Base-by-base conservation (phyloP, 2,113 vertebrate species). In the Eulemur macaco region DNA sequence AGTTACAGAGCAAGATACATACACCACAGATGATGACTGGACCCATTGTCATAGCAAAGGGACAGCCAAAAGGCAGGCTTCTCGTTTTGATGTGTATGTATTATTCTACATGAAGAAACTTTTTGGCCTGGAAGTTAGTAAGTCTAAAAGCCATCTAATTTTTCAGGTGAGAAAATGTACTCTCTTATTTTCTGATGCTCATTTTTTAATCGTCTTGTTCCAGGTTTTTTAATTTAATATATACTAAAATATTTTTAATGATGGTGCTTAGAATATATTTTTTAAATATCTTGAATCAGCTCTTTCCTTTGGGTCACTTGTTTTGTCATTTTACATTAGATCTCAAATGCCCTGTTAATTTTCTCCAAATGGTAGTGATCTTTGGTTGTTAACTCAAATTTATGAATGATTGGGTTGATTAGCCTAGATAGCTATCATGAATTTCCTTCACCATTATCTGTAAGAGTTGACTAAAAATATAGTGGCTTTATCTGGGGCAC, bases 121-220 rank as follows among this genome's bases (percentile, higher is more conserved):
- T 50, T 84, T 97, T 95, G 90, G 42, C 82, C 85, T 42, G 25
- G 83, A 94, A 96, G 95, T 86, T 27, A 27, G 6, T 66, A 25
- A 71, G 2, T 81, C 81, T 45, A 90, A 92, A 86, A 60, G 50
- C 58, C 87, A 47, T 97, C 90, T 34, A 94, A 73, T 89, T 89
- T 95, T 42, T 97, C 37, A 87, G 54, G 69, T 56, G 15, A 97
- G 27, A 97, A 90, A 94, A 84, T 56, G 68, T 39, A 71, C 68
- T 39, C 68, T 39, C 37, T 56, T 56, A 11, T 71, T 39, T 39
- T 39, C 68, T 71, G 20, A 71, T 10, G 9, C 68, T 71, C 17
- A 20, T 39, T 71, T 71, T 39, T 9, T 39, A 37, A 21, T 69
- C n/a, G 37, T 69, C n/a, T 39, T 71, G 66, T 71, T 71, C 68